These are phyloP conservation scores for Dipus sagitta DNA, from an alignment of 2,797 vertebrate genomes.

Conservation along the genomic window DNA sequence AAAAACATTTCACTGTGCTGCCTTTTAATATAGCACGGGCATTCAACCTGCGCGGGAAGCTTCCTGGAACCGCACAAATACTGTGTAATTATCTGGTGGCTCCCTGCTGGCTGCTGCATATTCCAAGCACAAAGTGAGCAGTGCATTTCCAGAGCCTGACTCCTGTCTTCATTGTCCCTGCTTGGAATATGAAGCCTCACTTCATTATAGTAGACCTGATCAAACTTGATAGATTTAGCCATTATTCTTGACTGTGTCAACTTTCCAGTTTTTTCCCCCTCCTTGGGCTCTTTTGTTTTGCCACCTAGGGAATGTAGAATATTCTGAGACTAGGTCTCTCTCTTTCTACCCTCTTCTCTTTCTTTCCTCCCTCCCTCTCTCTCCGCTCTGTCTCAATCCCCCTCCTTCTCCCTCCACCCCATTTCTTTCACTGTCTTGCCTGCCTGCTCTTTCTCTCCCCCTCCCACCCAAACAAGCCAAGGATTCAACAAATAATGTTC, in stretches of 20 bases:
- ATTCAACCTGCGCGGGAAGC: constrained; percentile 92
- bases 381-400: constrained; percentile 81
- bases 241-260: constrained; percentile 94
- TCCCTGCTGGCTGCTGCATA: constrained; percentile 96
- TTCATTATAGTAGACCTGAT: constrained; percentile 96
- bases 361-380: constrained; percentile 64
- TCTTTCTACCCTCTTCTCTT: constrained; percentile 71
- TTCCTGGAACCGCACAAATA: constrained; percentile 97
- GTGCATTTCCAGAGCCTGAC: constrained; percentile 90
- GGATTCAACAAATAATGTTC: constrained; percentile 90
- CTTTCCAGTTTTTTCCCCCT: constrained; percentile 84
- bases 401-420: constrained; percentile 60
- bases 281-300: constrained; percentile 91
- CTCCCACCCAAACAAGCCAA: constrained; percentile 84
- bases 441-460: constrained; percentile 23
- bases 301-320: constrained; percentile 90
- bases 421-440: constrained; percentile 70
- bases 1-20: constrained; percentile 94
- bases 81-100: constrained; percentile 97
- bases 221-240: constrained; percentile 96
- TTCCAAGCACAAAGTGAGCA: constrained; percentile 93
- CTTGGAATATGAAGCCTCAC: constrained; percentile 93
- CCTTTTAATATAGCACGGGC: constrained; percentile 92
- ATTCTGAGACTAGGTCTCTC: constrained; percentile 85
- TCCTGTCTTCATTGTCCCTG: constrained; percentile 93